Percentiles rank a stretch among this genome's conserved stretches.
phyloP scores from a whole-genome alignment of 2,888 invertebrate genomes.

The Portevinia maculata region DNA sequence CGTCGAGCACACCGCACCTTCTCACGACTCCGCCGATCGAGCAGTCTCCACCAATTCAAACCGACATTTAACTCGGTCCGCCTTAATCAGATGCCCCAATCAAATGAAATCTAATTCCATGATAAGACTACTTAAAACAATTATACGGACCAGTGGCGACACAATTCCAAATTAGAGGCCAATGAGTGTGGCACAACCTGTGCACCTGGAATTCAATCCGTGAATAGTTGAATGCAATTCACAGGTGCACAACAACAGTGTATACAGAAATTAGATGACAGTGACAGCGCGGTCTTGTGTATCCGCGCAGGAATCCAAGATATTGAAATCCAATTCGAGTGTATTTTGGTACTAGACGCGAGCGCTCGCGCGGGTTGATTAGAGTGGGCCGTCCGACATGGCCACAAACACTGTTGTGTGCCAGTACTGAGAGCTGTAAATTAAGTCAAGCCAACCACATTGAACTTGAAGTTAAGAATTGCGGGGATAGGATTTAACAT shows the following conservation, averaged over 20 bases:
- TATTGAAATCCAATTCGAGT: slow-evolving; percentile 5
- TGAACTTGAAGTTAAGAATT: slow-evolving; percentile 61
- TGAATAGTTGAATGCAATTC: slow-evolving; percentile 2
- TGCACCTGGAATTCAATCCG: slow-evolving; percentile 61
- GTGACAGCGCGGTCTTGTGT: background rate
- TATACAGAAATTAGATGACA: slow-evolving; percentile 54
- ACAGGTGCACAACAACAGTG: slow-evolving; percentile 50
- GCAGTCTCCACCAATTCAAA: background rate
- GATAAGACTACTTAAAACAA: slow-evolving; percentile 66
- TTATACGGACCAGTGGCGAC: slow-evolving; percentile 61
- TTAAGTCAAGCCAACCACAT: slow-evolving; percentile 54
- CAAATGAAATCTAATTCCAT: slow-evolving; percentile 64
- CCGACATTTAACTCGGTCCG: slow-evolving; percentile 1
- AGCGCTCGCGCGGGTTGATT: slow-evolving; percentile 22
- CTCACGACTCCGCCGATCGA: slow-evolving; percentile 2
- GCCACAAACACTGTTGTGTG: slow-evolving; percentile 37
- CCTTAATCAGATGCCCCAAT: slow-evolving; percentile 51
- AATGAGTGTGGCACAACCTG: slow-evolving; percentile 23
- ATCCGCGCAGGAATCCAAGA: background rate
- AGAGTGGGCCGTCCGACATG: slow-evolving; percentile 55
- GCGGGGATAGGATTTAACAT: slow-evolving; percentile 16
- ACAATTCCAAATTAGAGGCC: slow-evolving; percentile 64
- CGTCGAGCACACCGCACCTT: background rate
- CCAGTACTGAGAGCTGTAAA: slow-evolving; percentile 50
- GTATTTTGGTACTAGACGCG: slow-evolving; percentile 22